These are phyloP conservation scores for Criorhina ranunculi DNA, from an alignment of 2,888 invertebrate genomes.

Conservation along the genomic window DNA sequence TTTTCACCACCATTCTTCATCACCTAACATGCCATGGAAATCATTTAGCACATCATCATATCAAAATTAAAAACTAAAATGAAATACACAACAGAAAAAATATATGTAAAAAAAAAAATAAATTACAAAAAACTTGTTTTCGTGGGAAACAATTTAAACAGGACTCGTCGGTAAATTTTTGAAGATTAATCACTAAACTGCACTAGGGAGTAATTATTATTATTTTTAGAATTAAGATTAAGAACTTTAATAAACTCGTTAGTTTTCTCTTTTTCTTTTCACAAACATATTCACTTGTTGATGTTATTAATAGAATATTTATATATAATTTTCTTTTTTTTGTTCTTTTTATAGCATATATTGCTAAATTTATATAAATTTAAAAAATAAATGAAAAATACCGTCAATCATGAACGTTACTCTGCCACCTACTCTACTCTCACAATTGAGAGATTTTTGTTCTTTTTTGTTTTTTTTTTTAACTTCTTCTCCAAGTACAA, in stretches of 20 bases:
- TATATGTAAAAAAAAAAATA: background rate
- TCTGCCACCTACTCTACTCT: constrained; percentile 55
- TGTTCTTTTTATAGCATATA: constrained; percentile 44
- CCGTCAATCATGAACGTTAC: constrained; percentile 59
- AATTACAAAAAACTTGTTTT: constrained; percentile 24
- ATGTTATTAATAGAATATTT: constrained; percentile 43
- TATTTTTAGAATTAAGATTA: constrained; percentile 45
- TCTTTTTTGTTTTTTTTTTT: constrained; percentile 12
- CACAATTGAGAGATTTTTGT: constrained; percentile 48
- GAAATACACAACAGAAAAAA: constrained; percentile 50
- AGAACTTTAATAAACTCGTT: constrained; percentile 54
- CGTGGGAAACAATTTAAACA: constrained; percentile 47
- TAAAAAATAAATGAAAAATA: constrained; percentile 72
- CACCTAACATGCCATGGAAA: constrained; percentile 55
- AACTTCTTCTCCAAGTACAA: background rate
- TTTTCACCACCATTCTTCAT: constrained; percentile 49
- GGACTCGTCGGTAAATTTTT: constrained; percentile 56
- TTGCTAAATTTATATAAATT: constrained; percentile 68
- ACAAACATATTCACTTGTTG: constrained; percentile 73
- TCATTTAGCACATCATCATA: constrained; percentile 60
- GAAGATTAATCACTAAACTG: constrained; percentile 69
- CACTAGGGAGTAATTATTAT: constrained; percentile 43
- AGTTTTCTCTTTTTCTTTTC: constrained; percentile 33
- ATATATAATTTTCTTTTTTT: constrained; percentile 31
- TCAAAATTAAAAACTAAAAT: constrained; percentile 29